Evolutionary conservation across 35 echinoderm and acorn worm genomes (phyloP).

Genomic region (Nesometra sesokonis): DNA sequence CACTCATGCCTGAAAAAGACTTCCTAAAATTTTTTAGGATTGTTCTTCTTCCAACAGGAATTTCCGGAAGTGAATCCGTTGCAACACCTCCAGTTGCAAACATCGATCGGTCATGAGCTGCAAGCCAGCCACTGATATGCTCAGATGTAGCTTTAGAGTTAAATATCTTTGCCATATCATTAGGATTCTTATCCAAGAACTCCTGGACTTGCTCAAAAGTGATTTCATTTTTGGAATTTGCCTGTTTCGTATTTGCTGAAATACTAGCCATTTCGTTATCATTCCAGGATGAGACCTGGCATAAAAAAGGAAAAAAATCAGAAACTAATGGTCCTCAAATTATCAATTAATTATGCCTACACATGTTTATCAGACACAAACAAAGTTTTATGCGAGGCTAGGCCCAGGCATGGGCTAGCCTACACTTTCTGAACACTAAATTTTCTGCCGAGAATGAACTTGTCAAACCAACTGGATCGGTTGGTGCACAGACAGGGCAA

Average conservation of each 20-base stretch:
- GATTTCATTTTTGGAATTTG: background rate
- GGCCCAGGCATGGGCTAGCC: no score
- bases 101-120: background rate
- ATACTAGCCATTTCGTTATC: no score
- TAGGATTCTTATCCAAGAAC: background rate
- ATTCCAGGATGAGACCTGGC: no score
- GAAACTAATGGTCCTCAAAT: no score
- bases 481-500: no score
- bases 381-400: no score
- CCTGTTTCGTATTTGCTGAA: background rate
- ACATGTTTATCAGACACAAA: no score
- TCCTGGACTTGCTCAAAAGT: background rate
- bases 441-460: no score
- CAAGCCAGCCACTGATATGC: background rate
- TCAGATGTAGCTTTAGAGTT: background rate
- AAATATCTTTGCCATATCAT: background rate
- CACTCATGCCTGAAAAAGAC: slow-evolving; percentile 75
- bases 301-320: no score
- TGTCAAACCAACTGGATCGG: no score
- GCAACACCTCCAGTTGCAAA: background rate
- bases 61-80: background rate
- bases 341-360: no score
- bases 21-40: slow-evolving; percentile 55
- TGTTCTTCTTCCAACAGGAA: background rate
- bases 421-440: no score